Evolutionary conservation across 2,797 vertebrate genomes (phyloP).

Genomic region (Adelosebastes latens): DNA sequence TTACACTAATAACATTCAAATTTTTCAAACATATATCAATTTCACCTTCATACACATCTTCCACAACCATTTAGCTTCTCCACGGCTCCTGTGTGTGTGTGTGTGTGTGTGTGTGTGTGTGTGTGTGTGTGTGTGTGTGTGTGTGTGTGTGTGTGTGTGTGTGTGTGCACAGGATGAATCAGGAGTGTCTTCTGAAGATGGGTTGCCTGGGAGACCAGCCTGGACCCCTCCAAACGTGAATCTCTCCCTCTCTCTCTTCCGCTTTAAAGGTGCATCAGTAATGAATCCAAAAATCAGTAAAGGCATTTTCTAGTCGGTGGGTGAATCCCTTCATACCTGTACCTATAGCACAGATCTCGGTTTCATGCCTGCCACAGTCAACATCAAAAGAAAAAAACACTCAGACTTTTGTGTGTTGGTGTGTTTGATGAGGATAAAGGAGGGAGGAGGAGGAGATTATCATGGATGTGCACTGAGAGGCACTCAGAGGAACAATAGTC

Average conservation of each 20-base stretch:
- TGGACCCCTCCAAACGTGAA: slow-evolving; percentile 65
- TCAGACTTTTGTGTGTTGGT: neutral
- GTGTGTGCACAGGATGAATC: slow-evolving; percentile 54
- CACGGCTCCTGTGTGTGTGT: too few relatives aligned
- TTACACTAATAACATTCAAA: too few relatives aligned
- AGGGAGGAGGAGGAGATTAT: slow-evolving; percentile 37
- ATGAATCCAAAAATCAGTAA: slow-evolving; percentile 70
- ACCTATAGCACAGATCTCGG: slow-evolving; percentile 51
- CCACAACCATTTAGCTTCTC: too few relatives aligned
- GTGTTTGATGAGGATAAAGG: slow-evolving; percentile 23
- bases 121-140: too few relatives aligned
- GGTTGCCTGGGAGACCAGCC: slow-evolving; percentile 80
- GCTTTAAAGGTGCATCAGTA: slow-evolving; percentile 69
- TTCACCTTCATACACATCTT: too few relatives aligned
- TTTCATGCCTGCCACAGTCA: slow-evolving; percentile 26
- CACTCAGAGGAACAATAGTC: slow-evolving; percentile 54
- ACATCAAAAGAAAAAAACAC: slow-evolving; percentile 40
- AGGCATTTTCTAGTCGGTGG: slow-evolving; percentile 28
- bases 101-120: too few relatives aligned
- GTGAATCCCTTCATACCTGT: slow-evolving; percentile 28
- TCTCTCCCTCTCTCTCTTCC: slow-evolving; percentile 8
- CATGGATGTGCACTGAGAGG: slow-evolving; percentile 39
- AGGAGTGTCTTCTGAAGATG: slow-evolving; percentile 69
- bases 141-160: neutral
- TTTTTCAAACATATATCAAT: too few relatives aligned